A percentile compares a stretch with the other conserved stretches of the same genome.
Evolutionary conservation across 2,797 vertebrate genomes (phyloP).

Genomic region (Melanotaenia maccullochi): DNA sequence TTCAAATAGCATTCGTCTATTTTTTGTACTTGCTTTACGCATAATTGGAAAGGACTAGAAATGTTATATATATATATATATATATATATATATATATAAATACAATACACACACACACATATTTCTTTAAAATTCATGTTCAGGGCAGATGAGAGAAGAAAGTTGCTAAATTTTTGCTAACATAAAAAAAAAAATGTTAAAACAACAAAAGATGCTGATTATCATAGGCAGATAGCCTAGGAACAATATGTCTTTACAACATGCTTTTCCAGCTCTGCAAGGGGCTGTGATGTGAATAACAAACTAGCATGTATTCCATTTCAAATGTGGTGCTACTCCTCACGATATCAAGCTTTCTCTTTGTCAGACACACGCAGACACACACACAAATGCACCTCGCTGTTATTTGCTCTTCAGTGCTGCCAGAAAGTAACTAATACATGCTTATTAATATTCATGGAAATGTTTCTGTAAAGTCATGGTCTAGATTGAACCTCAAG

Average conservation of each 20-base stretch:
- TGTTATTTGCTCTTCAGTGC: slow-evolving; percentile 31
- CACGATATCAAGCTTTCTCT: slow-evolving; percentile 13
- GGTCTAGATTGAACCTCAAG: slow-evolving; percentile 42
- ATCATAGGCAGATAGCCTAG: slow-evolving; percentile 24
- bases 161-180: slow-evolving; percentile 30
- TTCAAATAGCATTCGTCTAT: slow-evolving; percentile 72
- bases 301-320: slow-evolving; percentile 40
- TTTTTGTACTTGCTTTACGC: slow-evolving; percentile 55
- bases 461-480: slow-evolving; percentile 56
- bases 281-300: slow-evolving; percentile 48
- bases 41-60: slow-evolving; percentile 61
- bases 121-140: slow-evolving; percentile 19
- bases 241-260: slow-evolving; percentile 41
- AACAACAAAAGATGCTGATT: slow-evolving; percentile 38
- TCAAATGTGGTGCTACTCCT: slow-evolving; percentile 30
- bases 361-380: neutral
- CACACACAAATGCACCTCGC: slow-evolving; percentile 5
- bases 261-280: slow-evolving; percentile 34
- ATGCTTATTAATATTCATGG: slow-evolving; percentile 62
- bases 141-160: slow-evolving; percentile 16
- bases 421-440: slow-evolving; percentile 27
- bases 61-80: slow-evolving; percentile 26
- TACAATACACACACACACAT: no score
- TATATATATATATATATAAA: neutral
- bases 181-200: slow-evolving; percentile 55